Conservation (phyloP, 1,140 invertebrate species). For the Anastatus disparis region DNA sequence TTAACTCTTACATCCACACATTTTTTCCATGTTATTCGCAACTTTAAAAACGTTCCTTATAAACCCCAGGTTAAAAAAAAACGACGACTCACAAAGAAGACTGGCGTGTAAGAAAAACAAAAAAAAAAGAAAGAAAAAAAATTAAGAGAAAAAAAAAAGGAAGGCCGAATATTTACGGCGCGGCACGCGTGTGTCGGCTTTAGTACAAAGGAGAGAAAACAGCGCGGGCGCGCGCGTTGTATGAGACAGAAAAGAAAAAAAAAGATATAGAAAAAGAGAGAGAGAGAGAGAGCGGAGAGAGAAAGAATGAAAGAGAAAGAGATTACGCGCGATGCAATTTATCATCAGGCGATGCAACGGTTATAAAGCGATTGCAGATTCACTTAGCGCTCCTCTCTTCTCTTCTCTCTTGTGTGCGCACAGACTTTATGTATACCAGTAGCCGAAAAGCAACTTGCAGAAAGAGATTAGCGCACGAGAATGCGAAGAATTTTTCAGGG, state of each 20-base stretch:
- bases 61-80: not conserved
- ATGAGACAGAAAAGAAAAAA: too few relatives aligned
- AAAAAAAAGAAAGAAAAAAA: not conserved
- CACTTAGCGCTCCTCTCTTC: slow-evolving; percentile 7
- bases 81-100: too few relatives aligned
- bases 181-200: slow-evolving; percentile 12
- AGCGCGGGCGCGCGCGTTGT: too few relatives aligned
- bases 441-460: too few relatives aligned
- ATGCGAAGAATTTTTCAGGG: too few relatives aligned
- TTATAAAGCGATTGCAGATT: slow-evolving; percentile 36
- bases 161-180: slow-evolving; percentile 32
- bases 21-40: too few relatives aligned
- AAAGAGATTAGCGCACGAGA: not conserved
- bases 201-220: slow-evolving; percentile 23
- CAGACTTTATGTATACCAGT: too few relatives aligned
- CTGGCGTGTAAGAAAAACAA: not conserved
- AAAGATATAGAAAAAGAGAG: too few relatives aligned
- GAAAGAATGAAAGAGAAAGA: not conserved
- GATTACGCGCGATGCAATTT: slow-evolving; percentile 34
- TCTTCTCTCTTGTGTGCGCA: too few relatives aligned
- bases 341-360: slow-evolving; percentile 32
- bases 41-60: too few relatives aligned
- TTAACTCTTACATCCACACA: too few relatives aligned
- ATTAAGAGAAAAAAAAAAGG: not conserved
- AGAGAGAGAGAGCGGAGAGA: slow-evolving; percentile 2